phyloP scores from a whole-genome alignment of 2,113 vertebrate species.

The Furnarius figulus region DNA sequence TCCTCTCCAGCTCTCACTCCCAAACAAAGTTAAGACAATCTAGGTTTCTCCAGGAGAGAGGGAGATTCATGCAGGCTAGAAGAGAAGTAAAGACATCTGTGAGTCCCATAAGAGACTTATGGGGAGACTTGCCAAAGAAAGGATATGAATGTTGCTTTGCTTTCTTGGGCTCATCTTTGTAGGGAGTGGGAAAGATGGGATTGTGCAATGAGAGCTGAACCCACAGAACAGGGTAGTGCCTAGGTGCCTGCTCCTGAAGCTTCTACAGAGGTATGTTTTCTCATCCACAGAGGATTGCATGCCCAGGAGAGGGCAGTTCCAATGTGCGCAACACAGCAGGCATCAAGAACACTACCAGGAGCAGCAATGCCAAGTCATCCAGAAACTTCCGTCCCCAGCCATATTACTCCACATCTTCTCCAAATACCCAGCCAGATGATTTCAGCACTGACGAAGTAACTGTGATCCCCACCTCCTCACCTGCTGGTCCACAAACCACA shows the following conservation, averaged over 20 bases:
- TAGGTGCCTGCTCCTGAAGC: neutral
- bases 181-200: neutral
- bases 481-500: neutral
- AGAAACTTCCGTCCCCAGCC: neutral
- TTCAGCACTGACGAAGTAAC: neutral
- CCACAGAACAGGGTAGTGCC: neutral
- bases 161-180: neutral
- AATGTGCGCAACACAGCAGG: neutral
- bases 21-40: neutral
- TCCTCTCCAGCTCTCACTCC: neutral
- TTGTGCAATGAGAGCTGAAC: neutral
- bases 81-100: neutral
- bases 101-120: neutral
- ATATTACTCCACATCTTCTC: neutral
- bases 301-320: neutral
- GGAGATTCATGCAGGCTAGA: neutral
- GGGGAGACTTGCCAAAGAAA: neutral
- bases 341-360: rapidly evolving
- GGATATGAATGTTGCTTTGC: neutral
- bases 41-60: neutral
- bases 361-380: neutral
- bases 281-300: conserved; percentile 15
- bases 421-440: neutral
- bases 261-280: neutral
- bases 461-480: neutral